These are phyloP conservation scores for Chaetops frenatus DNA, from an alignment of 2,113 vertebrate genomes.

Conservation along the genomic window DNA sequence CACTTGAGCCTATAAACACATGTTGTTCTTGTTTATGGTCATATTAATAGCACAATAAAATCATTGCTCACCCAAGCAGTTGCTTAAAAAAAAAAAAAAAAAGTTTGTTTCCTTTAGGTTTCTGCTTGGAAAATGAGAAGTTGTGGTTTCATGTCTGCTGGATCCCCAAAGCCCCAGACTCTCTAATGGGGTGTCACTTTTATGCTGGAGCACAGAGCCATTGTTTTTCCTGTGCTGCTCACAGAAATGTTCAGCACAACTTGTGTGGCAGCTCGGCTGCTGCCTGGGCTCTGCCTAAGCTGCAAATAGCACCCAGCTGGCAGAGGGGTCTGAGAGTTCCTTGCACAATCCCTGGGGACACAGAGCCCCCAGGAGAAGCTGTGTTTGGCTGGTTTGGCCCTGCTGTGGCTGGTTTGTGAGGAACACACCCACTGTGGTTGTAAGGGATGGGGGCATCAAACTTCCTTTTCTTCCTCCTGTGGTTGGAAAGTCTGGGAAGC, in stretches of 20 bases:
- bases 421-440: fast-evolving
- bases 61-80: background rate
- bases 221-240: background rate
- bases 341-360: no score
- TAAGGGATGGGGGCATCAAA: fast-evolving
- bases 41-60: conserved; percentile 58
- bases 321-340: background rate
- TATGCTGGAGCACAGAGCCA: background rate
- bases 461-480: fast-evolving
- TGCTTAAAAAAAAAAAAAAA: background rate
- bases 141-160: background rate
- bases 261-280: background rate
- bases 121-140: background rate
- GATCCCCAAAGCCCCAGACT: background rate
- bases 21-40: conserved; percentile 54
- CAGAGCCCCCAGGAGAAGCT: background rate
- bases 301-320: background rate
- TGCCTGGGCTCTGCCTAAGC: background rate
- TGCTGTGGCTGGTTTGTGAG: background rate
- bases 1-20: conserved; percentile 45
- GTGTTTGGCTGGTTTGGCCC: no score
- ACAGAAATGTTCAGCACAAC: background rate
- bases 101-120: background rate
- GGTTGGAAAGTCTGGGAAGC: fast-evolving
- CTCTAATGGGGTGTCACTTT: background rate